phyloP scores from a whole-genome alignment of 2,888 invertebrate species.

The Hanleya hanleyi region DNA sequence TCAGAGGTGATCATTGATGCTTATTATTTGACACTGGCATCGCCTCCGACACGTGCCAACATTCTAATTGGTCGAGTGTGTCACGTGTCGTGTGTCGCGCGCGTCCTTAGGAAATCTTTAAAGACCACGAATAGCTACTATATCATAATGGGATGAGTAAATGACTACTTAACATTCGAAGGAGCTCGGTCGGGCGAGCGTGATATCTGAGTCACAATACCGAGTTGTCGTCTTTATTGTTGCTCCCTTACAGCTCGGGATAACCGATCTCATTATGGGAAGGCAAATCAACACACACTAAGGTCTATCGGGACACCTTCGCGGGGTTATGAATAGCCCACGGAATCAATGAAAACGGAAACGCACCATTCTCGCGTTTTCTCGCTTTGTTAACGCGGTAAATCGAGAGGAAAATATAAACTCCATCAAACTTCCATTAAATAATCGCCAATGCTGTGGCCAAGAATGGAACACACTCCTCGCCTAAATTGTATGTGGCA shows the following conservation, averaged over 20 bases:
- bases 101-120: neutral
- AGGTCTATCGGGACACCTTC: neutral
- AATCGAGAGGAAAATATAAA: slow-evolving; percentile 12
- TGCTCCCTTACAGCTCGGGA: neutral
- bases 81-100: neutral
- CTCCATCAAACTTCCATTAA: slow-evolving; percentile 1
- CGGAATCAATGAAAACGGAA: neutral
- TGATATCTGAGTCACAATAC: slow-evolving; percentile 3
- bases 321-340: neutral
- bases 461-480: neutral
- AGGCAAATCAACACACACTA: too few relatives aligned
- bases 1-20: neutral
- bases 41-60: neutral
- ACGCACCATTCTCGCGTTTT: neutral
- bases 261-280: neutral
- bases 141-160: neutral
- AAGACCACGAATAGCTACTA: neutral
- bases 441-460: neutral
- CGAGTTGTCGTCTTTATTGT: neutral
- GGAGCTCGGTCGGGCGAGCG: neutral
- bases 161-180: slow-evolving; percentile 1
- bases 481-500: too few relatives aligned
- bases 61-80: neutral
- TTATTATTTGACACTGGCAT: neutral
- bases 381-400: neutral